These are phyloP conservation scores for Fratercula arctica DNA, from an alignment of 2,797 vertebrate species.

Conservation along the genomic window DNA sequence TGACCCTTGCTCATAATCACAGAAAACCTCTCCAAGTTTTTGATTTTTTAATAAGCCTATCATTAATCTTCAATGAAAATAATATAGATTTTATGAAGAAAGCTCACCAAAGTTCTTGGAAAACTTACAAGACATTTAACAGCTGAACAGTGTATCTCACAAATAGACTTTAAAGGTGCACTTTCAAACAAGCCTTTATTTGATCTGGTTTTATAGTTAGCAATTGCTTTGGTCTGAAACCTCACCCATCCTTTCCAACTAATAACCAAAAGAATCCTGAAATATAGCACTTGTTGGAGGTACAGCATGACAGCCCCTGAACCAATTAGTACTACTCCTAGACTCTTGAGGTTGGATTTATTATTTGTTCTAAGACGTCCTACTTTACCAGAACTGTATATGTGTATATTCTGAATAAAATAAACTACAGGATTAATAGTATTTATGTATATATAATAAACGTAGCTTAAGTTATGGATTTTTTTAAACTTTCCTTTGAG, in stretches of 20 bases:
- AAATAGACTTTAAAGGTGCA: constrained; percentile 71
- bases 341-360: not conserved
- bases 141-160: constrained; percentile 74
- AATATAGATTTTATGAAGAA: constrained; percentile 70
- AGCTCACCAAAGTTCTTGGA: constrained; percentile 67
- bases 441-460: not conserved
- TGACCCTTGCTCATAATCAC: constrained; percentile 64
- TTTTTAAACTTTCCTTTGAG: not conserved
- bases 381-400: not conserved
- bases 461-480: not conserved
- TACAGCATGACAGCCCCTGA: not conserved
- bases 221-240: constrained; percentile 66
- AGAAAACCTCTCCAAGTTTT: constrained; percentile 63
- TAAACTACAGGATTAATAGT: not conserved
- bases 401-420: not conserved
- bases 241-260: constrained; percentile 66
- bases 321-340: constrained; percentile 26
- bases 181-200: constrained; percentile 70
- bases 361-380: not conserved
- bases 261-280: constrained; percentile 65
- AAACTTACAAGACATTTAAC: constrained; percentile 69
- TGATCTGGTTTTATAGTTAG: constrained; percentile 73
- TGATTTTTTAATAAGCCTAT: constrained; percentile 65
- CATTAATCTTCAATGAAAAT: constrained; percentile 71
- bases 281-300: constrained; percentile 48